Conservation (phyloP, 2,888 invertebrate genomes). For the Sclerodermus sp. region DNA sequence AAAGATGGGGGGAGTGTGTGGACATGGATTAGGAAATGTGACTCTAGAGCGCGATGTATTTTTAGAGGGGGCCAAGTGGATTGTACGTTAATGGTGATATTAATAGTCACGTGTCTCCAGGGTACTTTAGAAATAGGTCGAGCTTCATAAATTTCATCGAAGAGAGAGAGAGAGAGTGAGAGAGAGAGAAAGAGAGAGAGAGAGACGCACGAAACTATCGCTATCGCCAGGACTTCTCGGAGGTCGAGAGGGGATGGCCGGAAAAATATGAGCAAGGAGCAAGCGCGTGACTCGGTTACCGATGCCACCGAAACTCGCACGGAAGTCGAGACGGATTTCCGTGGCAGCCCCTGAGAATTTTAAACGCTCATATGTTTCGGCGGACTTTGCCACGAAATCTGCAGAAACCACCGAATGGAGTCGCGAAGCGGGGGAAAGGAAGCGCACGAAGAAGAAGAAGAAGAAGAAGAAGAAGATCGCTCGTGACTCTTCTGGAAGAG, state of each 20-base stretch:
- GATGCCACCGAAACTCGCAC: conserved; percentile 20
- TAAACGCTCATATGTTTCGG: conserved; percentile 30
- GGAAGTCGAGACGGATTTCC: conserved; percentile 43
- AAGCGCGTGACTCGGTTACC: conserved; percentile 25
- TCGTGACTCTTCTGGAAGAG: no score
- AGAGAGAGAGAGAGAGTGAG: no score
- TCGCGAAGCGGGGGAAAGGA: no score
- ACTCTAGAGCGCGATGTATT: conserved; percentile 23
- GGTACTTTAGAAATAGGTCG: conserved; percentile 27
- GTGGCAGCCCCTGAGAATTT: conserved; percentile 38
- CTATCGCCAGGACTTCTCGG: conserved; percentile 11
- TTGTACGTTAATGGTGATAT: conserved; percentile 32
- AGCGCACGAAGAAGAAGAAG: no score
- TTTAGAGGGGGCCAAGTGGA: conserved; percentile 25
- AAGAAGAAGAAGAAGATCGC: no score
- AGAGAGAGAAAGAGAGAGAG: conserved; percentile 23
- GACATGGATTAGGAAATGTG: conserved; percentile 23
- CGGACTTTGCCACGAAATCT: neutral
- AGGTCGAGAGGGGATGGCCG: neutral
- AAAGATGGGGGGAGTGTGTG: no score
- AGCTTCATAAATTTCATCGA: conserved; percentile 14
- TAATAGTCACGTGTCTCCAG: conserved; percentile 24
- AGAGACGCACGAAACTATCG: conserved; percentile 21
- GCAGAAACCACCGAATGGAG: no score
- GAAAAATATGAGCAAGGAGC: no score